A percentile compares a stretch with the other conserved stretches of the same genome.
These are phyloP conservation scores for Tachyglossus aculeatus DNA, from an alignment of 2,797 vertebrate genomes.

Conservation along the genomic window DNA sequence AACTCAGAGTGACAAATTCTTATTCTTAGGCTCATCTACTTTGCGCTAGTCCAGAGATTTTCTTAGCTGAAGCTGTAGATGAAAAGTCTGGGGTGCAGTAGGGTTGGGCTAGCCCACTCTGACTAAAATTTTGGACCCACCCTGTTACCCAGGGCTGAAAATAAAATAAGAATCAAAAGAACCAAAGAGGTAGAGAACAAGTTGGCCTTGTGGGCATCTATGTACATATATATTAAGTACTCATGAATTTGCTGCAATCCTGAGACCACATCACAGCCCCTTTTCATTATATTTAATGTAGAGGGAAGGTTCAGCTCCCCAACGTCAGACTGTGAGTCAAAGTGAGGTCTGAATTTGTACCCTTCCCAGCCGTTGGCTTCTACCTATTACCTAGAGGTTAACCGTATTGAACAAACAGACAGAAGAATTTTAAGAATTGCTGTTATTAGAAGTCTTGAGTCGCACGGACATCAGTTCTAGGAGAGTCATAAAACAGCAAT, in stretches of 20 bases:
- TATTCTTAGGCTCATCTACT: constrained; percentile 18
- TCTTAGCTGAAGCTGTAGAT: background rate
- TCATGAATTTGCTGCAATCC: background rate
- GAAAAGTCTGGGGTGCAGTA: constrained; percentile 4
- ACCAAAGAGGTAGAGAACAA: background rate
- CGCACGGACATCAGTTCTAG: too few species aligned
- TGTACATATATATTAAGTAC: background rate
- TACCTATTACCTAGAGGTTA: too few species aligned
- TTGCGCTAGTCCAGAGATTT: constrained; percentile 13
- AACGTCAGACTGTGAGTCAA: too few species aligned
- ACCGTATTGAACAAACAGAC: too few species aligned
- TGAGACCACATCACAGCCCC: background rate
- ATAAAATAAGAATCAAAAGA: constrained; percentile 5
- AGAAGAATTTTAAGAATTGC: too few species aligned
- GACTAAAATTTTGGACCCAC: background rate
- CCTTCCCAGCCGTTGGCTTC: too few species aligned
- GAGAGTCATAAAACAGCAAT: too few species aligned
- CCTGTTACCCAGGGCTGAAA: background rate
- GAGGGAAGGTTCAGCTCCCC: background rate
- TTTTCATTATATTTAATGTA: background rate
- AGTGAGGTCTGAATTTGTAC: too few species aligned
- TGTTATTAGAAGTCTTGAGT: too few species aligned
- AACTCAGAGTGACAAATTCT: constrained; percentile 14
- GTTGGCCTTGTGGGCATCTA: background rate
- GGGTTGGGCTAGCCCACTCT: background rate